Conservation (phyloP, 2,113 vertebrate species). For the Chionis minor region DNA sequence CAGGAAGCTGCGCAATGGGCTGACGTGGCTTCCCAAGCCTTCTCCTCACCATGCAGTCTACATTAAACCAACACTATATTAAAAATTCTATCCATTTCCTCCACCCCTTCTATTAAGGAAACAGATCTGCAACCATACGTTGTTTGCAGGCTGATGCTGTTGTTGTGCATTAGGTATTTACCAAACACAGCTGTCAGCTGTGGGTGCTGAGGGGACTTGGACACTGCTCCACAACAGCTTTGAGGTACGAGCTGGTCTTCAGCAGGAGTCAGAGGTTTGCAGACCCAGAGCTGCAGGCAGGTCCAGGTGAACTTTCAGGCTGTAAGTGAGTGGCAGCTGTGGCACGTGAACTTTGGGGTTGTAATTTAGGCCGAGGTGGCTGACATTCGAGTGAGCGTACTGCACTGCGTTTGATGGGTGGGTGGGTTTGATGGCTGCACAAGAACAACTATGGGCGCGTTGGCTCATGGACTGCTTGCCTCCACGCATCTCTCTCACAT, state of each 20-base stretch:
- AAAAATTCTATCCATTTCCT: not conserved
- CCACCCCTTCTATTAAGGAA: not conserved
- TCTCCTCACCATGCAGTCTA: not conserved
- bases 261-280: not conserved
- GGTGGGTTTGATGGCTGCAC: not conserved
- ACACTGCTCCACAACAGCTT: not conserved
- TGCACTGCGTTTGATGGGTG: not conserved
- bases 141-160: not conserved
- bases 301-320: not conserved
- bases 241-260: not conserved
- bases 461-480: not conserved
- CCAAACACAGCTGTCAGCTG: not conserved
- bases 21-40: not conserved
- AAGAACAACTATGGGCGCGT: not conserved
- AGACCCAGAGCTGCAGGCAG: not conserved
- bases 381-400: not conserved
- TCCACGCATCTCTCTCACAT: fast-evolving
- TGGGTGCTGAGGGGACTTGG: not conserved
- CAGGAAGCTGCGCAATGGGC: fast-evolving
- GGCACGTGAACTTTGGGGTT: not conserved
- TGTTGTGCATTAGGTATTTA: not conserved
- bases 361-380: not conserved
- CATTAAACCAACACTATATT: not conserved
- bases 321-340: not conserved
- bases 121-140: fast-evolving